phyloP scores from a whole-genome alignment of 53 echinoderm and acorn worm genomes.

The Temnopleurus reevesii region DNA sequence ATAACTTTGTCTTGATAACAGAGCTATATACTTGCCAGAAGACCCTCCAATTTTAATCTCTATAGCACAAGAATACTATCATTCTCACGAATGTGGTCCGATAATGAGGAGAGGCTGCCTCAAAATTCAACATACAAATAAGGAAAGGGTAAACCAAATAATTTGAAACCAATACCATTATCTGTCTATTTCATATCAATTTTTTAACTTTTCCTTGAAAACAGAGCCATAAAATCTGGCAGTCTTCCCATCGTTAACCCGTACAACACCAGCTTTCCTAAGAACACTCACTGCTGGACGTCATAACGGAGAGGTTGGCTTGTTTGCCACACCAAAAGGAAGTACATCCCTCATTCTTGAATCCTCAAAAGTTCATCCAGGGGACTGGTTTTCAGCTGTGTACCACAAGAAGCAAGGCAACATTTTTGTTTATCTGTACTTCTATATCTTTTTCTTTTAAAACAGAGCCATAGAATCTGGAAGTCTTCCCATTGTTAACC shows the following conservation, averaged over 20 bases:
- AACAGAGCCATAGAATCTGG: slow-evolving; percentile 72
- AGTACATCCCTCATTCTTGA: neutral
- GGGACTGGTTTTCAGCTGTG: slow-evolving; percentile 79
- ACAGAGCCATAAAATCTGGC: slow-evolving; percentile 70
- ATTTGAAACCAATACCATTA: too few relatives aligned
- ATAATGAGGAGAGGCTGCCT: too few relatives aligned
- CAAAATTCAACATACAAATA: too few relatives aligned
- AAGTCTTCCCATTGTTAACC: slow-evolving; percentile 84
- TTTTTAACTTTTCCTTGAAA: too few relatives aligned
- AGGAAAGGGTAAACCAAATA: too few relatives aligned
- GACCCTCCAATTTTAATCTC: too few relatives aligned
- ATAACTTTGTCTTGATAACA: too few relatives aligned
- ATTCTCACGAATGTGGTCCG: too few relatives aligned
- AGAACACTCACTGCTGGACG: slow-evolving; percentile 21
- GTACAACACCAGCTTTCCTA: slow-evolving; percentile 72
- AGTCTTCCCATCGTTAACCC: slow-evolving; percentile 84
- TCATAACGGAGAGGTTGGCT: neutral
- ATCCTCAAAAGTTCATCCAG: slow-evolving; percentile 47
- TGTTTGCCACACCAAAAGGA: neutral
- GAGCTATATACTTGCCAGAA: too few relatives aligned
- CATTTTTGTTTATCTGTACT: too few relatives aligned
- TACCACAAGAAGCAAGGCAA: slow-evolving; percentile 50
- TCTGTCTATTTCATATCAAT: too few relatives aligned
- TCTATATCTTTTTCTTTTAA: neutral
- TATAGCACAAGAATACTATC: too few relatives aligned